Conservation (phyloP, 2,113 vertebrate species). For the Zosterops japonicus region DNA sequence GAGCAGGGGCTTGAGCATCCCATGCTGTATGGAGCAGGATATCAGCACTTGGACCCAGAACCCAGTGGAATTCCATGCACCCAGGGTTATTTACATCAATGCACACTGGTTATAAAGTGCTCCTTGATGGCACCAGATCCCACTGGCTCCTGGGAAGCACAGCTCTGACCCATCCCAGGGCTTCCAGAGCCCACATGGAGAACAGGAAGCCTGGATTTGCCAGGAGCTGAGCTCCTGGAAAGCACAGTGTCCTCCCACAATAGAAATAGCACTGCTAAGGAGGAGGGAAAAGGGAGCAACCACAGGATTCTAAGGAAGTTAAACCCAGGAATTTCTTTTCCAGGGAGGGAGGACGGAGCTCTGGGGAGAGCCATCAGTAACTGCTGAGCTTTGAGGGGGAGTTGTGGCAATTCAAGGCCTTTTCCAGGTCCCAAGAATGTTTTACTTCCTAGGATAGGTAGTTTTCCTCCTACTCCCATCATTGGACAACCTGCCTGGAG, state of each 20-base stretch:
- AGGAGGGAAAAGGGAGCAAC: not conserved
- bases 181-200: rapidly evolving
- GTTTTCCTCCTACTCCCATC: slow-evolving; percentile 7
- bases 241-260: not conserved
- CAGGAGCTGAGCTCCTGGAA: not conserved
- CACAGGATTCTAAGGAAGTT: not conserved
- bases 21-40: rapidly evolving
- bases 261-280: rapidly evolving
- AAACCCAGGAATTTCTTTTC: not conserved
- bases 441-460: not conserved
- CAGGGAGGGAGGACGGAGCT: not conserved
- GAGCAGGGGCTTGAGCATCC: not conserved
- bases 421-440: not conserved
- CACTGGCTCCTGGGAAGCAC: not conserved
- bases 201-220: not conserved
- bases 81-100: not conserved
- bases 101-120: not conserved
- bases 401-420: not conserved
- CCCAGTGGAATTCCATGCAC: not conserved
- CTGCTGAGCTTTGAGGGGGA: not conserved
- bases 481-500: not conserved
- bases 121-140: not conserved
- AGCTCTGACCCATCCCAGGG: not conserved
- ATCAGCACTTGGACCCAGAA: not conserved
- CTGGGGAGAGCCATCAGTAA: not conserved